These are phyloP conservation scores for Berghia stephanieae DNA, from an alignment of 1,140 invertebrate species.

Conservation along the genomic window DNA sequence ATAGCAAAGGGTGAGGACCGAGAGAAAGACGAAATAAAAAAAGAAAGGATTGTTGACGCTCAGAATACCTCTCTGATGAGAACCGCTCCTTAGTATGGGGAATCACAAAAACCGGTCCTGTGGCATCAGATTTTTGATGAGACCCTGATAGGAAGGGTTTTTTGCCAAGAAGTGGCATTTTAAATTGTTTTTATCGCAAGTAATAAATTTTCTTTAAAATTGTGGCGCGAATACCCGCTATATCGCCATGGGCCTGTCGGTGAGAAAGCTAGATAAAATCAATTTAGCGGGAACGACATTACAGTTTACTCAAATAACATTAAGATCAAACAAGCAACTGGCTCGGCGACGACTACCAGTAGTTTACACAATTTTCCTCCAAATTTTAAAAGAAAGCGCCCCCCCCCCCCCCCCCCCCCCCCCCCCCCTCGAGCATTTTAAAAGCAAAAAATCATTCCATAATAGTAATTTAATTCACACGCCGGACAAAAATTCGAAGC, in stretches of 20 bases:
- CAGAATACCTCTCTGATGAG: slow-evolving; percentile 62
- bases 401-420: too few species aligned
- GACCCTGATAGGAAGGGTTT: slow-evolving; percentile 53
- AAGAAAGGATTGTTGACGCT: too few species aligned
- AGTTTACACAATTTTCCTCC: background rate
- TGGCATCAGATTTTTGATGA: slow-evolving; percentile 46
- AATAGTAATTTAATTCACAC: too few species aligned
- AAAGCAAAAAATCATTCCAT: too few species aligned
- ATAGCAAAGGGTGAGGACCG: too few species aligned
- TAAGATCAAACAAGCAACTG: slow-evolving; percentile 6
- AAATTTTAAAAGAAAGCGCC: background rate
- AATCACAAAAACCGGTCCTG: slow-evolving; percentile 59
- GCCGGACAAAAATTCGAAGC: too few species aligned
- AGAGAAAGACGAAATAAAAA: slow-evolving; percentile 41
- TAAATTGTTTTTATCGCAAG: slow-evolving; percentile 43
- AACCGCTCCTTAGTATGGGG: slow-evolving; percentile 64
- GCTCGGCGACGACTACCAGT: background rate
- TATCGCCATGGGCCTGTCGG: too few species aligned
- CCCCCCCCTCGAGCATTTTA: too few species aligned
- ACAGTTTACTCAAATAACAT: slow-evolving; percentile 39
- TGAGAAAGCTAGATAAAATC: too few species aligned
- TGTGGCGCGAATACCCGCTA: slow-evolving; percentile 58
- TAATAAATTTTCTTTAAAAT: slow-evolving; percentile 53
- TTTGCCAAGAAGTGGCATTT: slow-evolving; percentile 62
- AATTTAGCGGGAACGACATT: slow-evolving; percentile 29